A percentile compares a stretch with the other conserved stretches of the same genome.
phyloP scores from a whole-genome alignment of 1,140 invertebrate genomes.

The Uloborus diversus region DNA sequence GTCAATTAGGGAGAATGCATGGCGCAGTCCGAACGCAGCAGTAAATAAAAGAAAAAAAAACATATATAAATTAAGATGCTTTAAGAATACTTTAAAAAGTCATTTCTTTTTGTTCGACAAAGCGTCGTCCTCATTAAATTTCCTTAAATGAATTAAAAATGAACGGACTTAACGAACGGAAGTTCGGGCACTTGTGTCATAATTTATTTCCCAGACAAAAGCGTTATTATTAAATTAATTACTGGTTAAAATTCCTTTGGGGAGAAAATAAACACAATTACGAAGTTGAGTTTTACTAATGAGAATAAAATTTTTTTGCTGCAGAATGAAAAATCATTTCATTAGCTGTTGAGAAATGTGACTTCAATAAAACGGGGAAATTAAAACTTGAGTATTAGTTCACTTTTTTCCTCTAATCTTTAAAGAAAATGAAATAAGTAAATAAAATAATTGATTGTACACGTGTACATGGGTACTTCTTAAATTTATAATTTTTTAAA shows the following conservation, averaged over 20 bases:
- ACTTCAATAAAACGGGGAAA: no score
- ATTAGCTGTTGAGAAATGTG: no score
- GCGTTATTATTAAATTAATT: conserved; percentile 50
- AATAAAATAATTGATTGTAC: no score
- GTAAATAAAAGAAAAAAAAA: conserved; percentile 13
- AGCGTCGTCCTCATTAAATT: conserved; percentile 34
- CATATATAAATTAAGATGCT: conserved; percentile 36
- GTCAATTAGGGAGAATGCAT: conserved; percentile 42
- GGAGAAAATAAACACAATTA: no score
- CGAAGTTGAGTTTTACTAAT: no score
- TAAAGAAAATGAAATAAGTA: no score
- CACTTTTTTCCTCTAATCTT: no score
- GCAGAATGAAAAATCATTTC: no score
- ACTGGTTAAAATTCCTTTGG: conserved; percentile 24
- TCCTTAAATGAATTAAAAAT: conserved; percentile 47
- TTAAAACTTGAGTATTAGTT: no score
- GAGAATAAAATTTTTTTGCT: no score
- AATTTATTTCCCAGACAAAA: conserved; percentile 31
- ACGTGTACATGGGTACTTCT: no score
- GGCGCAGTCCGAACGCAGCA: not conserved
- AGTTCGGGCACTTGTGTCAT: conserved; percentile 20
- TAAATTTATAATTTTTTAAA: no score
- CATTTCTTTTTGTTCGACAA: not conserved
- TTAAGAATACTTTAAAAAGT: conserved; percentile 21
- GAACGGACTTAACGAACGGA: not conserved